Percentiles rank a stretch among this genome's conserved stretches.
Evolutionary conservation across 2,113 vertebrate species (phyloP).

Genomic region (Oryzias javanicus): DNA sequence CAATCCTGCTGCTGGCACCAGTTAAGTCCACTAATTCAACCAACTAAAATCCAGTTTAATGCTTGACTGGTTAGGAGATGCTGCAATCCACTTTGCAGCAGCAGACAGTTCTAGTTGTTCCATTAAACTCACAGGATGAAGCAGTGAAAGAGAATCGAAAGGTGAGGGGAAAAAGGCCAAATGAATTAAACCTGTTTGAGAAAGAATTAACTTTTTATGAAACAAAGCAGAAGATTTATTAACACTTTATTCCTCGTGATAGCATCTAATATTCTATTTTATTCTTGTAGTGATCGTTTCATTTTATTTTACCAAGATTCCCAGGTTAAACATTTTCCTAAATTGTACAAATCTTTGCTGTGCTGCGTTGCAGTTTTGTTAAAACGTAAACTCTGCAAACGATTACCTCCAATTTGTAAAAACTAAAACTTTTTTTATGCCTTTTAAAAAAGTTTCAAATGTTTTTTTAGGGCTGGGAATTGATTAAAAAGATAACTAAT

Average conservation of each 20-base stretch:
- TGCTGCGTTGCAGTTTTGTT: no score
- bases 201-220: slow-evolving; percentile 1
- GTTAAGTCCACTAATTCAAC: slow-evolving; percentile 2
- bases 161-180: slow-evolving; percentile 1
- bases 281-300: not conserved
- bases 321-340: no score
- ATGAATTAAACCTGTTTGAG: slow-evolving; percentile 9
- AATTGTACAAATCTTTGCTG: no score
- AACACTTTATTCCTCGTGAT: slow-evolving; percentile 9
- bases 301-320: not conserved
- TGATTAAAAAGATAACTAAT: no score
- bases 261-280: not conserved
- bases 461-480: no score
- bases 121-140: not conserved
- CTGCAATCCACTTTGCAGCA: not conserved
- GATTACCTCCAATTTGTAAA: no score
- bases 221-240: not conserved
- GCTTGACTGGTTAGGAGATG: not conserved
- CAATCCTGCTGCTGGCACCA: not conserved
- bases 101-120: slow-evolving; percentile 2
- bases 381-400: no score
- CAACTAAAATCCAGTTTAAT: slow-evolving; percentile 3
- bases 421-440: no score
- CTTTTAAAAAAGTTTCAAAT: no score
- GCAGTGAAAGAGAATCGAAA: slow-evolving; percentile 8